Percentiles rank a stretch among this genome's conserved stretches.
These are phyloP conservation scores for Fulmarus glacialis DNA, from an alignment of 2,113 vertebrate genomes.

Conservation along the genomic window DNA sequence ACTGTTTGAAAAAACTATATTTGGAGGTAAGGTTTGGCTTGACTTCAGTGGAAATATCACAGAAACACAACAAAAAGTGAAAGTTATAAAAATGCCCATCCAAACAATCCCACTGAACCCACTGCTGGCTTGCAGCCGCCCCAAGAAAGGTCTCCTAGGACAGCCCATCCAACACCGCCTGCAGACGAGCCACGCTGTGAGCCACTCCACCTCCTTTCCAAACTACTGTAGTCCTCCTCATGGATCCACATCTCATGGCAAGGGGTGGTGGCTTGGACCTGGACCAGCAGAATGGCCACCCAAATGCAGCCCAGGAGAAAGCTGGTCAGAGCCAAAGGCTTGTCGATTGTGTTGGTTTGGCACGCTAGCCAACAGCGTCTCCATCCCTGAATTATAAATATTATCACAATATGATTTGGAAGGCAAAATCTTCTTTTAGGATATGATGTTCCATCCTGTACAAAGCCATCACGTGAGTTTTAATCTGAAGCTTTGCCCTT, in stretches of 20 bases:
- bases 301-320: background rate
- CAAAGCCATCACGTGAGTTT: background rate
- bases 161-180: background rate
- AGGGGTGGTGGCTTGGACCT: background rate
- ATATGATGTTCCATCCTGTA: background rate
- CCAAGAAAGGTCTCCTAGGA: background rate
- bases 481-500: constrained; percentile 27
- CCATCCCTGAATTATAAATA: background rate
- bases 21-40: background rate
- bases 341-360: background rate
- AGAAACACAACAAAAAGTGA: background rate
- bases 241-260: background rate
- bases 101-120: background rate
- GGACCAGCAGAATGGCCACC: background rate
- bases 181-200: background rate
- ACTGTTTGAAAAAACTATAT: background rate
- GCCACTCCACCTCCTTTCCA: background rate
- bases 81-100: background rate
- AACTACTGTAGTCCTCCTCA: background rate
- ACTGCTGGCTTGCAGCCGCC: background rate
- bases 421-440: constrained; percentile 30
- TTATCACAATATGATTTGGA: background rate
- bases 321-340: background rate
- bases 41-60: background rate
- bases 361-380: fast-evolving